Evolutionary conservation across 2,888 invertebrate genomes (phyloP), one percentile per base, ranked within the genome.

Genomic region (Apodemia mormo): DNA sequence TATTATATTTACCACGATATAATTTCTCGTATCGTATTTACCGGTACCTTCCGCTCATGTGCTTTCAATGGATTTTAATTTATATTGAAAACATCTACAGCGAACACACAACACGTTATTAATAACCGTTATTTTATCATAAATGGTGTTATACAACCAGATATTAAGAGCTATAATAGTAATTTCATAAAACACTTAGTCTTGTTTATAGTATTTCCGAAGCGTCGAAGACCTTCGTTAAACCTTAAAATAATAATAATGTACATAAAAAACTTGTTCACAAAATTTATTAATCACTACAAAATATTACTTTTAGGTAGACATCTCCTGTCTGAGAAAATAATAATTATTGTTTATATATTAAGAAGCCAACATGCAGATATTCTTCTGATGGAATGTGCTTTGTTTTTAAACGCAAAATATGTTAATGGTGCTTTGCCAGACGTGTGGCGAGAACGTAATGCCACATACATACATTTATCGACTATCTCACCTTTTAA

Each of bases 161-260:
- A 7, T 52, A 52, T 52, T 52, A 52, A 52, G n/a, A 52, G 52
- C 52, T 52, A n/a, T 52, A 52, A n/a, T 52, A n/a, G 52, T n/a
- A 52, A n/a, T 52, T 6, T 7, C 52, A 52, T 14, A 52, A 52
- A 52, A 52, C n/a, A 52, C 52, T 52, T n/a, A n/a, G n/a, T n/a
- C n/a, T 7, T 52, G n/a, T 52, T 49, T 49, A 49, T 49, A 14
- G 49, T 14, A 49, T 3, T 3, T 49, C 14, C 49, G 14, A 49
- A 14, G 14, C 14, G 4, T 49, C 49, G 14, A 49, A 12, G 49
- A 1, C 14, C 49, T 49, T 49, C 49, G 12, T 49, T 14, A 49
- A 49, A 14, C 4, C 14, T 49, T 12, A 3, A 12, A 45, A 45
- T 45, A 2, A 45, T 45, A 3, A 45, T 10, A 12, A 12, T 12